phyloP scores from a whole-genome alignment of 2,888 invertebrate species.

The Campopleginae sp. region DNA sequence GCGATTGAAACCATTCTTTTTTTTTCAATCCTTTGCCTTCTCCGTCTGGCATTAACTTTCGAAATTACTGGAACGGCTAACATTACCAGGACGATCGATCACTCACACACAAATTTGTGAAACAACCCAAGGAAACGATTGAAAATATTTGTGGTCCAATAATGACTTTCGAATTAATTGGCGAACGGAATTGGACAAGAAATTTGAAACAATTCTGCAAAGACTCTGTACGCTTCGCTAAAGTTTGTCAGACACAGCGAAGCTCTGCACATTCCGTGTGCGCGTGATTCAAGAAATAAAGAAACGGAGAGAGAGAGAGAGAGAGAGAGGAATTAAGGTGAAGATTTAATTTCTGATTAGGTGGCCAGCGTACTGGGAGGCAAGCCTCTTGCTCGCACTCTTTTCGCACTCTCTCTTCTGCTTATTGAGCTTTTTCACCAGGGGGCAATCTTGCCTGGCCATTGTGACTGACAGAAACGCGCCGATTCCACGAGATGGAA shows the following conservation, averaged over 20 bases:
- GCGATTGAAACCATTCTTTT: conserved; percentile 20
- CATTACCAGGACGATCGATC: no score
- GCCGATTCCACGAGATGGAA: conserved; percentile 81
- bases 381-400: conserved; percentile 33
- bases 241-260: conserved; percentile 6
- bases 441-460: conserved; percentile 80
- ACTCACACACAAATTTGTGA: background rate
- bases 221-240: conserved; percentile 10
- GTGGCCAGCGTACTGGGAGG: conserved; percentile 71
- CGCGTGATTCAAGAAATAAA: conserved; percentile 20
- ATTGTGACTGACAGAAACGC: conserved; percentile 83
- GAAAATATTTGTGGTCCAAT: no score
- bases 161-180: background rate
- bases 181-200: background rate
- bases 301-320: background rate
- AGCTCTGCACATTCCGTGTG: conserved; percentile 17
- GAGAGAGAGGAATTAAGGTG: conserved; percentile 78
- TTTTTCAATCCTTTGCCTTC: background rate
- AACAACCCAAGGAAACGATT: background rate
- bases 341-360: conserved; percentile 84
- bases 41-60: background rate
- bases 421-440: conserved; percentile 69
- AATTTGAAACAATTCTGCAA: background rate
- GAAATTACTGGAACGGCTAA: background rate
- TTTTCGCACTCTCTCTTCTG: conserved; percentile 36